phyloP scores from a whole-genome alignment of 2,113 vertebrate species.

The Melanerpes formicivorus region DNA sequence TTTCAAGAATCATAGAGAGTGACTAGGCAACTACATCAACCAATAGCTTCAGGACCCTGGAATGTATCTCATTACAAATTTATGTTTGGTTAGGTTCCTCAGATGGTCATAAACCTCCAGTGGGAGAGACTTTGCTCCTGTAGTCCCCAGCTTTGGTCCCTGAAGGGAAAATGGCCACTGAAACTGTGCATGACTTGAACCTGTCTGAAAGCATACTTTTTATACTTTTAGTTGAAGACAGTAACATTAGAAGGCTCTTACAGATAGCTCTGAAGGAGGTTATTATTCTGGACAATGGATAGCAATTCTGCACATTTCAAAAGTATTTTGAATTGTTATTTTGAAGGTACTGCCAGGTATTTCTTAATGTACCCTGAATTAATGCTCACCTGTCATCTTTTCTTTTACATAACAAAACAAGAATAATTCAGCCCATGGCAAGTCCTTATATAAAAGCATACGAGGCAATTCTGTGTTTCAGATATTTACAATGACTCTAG shows the following conservation, averaged over 20 bases:
- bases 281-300: constrained; percentile 31
- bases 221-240: neutral
- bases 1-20: no score
- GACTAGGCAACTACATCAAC: no score
- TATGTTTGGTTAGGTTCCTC: no score
- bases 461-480: neutral
- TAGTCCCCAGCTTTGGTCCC: no score
- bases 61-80: no score
- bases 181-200: neutral
- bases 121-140: no score
- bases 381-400: constrained; percentile 41
- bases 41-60: no score
- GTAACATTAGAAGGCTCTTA: neutral
- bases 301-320: constrained; percentile 19
- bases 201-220: neutral
- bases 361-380: constrained; percentile 15
- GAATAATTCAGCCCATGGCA: neutral
- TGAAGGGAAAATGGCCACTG: neutral
- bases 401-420: constrained; percentile 15
- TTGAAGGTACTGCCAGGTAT: constrained; percentile 42
- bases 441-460: constrained; percentile 11
- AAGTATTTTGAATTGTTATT: neutral
- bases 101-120: no score
- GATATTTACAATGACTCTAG: neutral
- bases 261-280: neutral